A percentile compares a stretch with the other conserved stretches of the same genome.
Conservation (phyloP, 2,113 vertebrate genomes). For the Nothobranchius kuhntae region DNA sequence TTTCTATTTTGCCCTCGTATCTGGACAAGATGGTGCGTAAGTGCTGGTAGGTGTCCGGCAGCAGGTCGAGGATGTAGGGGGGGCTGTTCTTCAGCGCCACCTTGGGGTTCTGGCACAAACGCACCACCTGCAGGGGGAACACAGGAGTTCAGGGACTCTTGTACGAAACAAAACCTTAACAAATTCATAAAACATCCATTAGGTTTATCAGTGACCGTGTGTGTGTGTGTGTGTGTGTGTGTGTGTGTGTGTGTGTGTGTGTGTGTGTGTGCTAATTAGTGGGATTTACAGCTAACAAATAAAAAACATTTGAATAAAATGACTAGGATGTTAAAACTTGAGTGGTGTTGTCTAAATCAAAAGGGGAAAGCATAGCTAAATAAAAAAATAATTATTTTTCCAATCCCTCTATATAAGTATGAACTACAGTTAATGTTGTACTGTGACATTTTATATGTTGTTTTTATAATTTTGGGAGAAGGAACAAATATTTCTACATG, state of each 20-base stretch:
- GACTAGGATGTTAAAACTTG: no score
- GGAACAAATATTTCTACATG: no score
- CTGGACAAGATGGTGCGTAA: conserved; percentile 90
- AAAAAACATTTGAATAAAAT: no score
- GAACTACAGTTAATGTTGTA: no score
- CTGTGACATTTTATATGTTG: no score
- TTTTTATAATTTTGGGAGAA: no score
- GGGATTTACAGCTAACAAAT: not conserved
- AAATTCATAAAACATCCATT: not conserved
- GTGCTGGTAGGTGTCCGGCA: conserved; percentile 97
- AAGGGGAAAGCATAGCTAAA: no score
- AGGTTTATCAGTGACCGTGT: not conserved
- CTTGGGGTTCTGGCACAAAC: conserved; percentile 96
- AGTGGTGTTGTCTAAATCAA: no score
- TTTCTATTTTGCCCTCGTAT: conserved; percentile 98
- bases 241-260: no score
- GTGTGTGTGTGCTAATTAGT: not conserved
- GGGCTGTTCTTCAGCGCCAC: conserved; percentile 97
- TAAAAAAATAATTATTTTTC: no score
- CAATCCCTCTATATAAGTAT: no score
- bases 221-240: no score
- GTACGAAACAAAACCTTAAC: not conserved
- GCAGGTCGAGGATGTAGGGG: conserved; percentile 95
- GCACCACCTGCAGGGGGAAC: conserved; percentile 84
- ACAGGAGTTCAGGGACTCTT: not conserved